phyloP scores from a whole-genome alignment of 2,888 invertebrate species.

The Onthophagus sagittarius region DNA sequence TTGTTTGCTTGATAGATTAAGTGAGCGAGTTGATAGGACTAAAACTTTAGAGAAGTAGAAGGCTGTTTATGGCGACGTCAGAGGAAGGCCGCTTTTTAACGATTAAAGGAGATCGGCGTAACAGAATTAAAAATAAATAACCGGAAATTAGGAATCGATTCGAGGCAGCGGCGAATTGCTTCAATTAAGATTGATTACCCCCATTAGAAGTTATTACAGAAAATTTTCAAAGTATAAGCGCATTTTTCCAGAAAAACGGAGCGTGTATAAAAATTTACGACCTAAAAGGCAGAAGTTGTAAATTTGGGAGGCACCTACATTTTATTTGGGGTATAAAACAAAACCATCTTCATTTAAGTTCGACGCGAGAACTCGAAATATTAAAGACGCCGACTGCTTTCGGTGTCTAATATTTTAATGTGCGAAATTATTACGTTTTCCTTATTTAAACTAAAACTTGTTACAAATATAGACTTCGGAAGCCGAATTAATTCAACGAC shows the following conservation, averaged over 20 bases:
- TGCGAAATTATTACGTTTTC: not conserved
- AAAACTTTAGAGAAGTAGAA: not conserved
- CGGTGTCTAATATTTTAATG: not conserved
- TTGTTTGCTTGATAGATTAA: constrained; percentile 13
- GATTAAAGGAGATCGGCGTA: not conserved
- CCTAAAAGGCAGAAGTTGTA: not conserved
- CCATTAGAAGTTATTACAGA: not conserved
- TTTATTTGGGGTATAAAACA: not conserved
- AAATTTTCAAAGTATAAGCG: not conserved
- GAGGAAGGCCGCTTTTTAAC: not conserved
- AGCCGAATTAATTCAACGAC: not conserved
- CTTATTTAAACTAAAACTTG: not conserved
- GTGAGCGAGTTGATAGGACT: constrained; percentile 5
- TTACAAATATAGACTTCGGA: not conserved
- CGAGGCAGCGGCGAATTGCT: not conserved
- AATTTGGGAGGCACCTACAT: not conserved
- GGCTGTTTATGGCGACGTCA: not conserved
- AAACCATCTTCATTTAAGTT: not conserved
- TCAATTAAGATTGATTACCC: not conserved
- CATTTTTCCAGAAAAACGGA: not conserved
- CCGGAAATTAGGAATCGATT: not conserved
- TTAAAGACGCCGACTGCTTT: not conserved
- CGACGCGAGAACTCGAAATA: not conserved
- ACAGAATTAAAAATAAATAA: not conserved
- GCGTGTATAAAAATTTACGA: not conserved